Percentiles rank a stretch among this genome's conserved stretches.
Evolutionary conservation across 2,888 invertebrate species (phyloP).

Genomic region (Eupithecia insigniata): DNA sequence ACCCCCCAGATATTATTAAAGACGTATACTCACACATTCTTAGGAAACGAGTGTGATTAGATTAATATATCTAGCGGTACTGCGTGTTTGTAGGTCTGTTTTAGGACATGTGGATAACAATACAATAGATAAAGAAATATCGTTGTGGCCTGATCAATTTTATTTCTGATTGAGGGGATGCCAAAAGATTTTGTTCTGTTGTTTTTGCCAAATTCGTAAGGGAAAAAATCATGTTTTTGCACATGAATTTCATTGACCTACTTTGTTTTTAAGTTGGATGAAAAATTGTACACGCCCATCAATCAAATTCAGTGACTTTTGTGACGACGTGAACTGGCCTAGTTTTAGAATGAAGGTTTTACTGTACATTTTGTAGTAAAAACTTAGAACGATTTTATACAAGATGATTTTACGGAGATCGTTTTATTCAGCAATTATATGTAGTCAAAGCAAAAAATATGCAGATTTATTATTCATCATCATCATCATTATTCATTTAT

Average conservation of each 20-base stretch:
- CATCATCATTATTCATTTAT: too few species aligned
- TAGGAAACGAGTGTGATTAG: conserved; percentile 81
- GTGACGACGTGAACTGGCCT: neutral
- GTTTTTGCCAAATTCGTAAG: conserved; percentile 29
- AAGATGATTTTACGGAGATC: too few species aligned
- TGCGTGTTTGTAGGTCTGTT: conserved; percentile 51
- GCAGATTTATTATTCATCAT: too few species aligned
- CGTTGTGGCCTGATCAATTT: conserved; percentile 35
- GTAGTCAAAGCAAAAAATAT: too few species aligned
- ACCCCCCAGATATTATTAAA: conserved; percentile 82
- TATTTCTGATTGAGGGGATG: conserved; percentile 34
- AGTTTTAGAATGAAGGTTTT: neutral
- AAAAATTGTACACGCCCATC: conserved; percentile 8
- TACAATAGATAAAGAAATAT: conserved; percentile 15
- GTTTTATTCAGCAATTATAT: too few species aligned
- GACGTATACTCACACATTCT: conserved; percentile 83
- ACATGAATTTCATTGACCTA: conserved; percentile 36
- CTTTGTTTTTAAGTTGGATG: conserved; percentile 23
- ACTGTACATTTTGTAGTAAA: neutral
- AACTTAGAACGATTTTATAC: neutral
- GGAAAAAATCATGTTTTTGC: conserved; percentile 17
- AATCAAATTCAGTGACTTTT: conserved; percentile 11
- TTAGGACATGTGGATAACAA: conserved; percentile 43
- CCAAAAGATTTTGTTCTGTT: conserved; percentile 29
- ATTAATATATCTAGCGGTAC: conserved; percentile 73